Evolutionary conservation across 2,113 vertebrate species (phyloP), one percentile per base, ranked within the genome.

Genomic region (Neotoma lepida): DNA sequence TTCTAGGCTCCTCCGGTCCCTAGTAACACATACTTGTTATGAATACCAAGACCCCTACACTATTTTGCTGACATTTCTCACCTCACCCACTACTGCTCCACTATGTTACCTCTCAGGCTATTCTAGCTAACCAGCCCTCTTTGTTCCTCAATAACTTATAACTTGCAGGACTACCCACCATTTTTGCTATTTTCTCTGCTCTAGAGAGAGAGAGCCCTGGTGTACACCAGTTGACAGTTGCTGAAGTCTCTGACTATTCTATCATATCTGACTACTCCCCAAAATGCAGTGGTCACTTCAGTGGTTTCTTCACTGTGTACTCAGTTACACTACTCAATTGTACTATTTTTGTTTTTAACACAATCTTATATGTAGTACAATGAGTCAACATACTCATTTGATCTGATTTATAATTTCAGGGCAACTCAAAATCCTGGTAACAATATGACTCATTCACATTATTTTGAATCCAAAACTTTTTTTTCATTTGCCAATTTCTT

Each of bases 31-130:
- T 35, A 20, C 3, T 4, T 35, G 3, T 78, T 78, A 78, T 35
- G 17, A 22, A 22, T 54, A 54, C 1, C 18, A 78, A 35, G 35
- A 15, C 7, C 33, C 9, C 30, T 4, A 78, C 7, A 78, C 2
- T 35, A 54, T 8, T 6, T 2, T 54, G 35, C 20, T 56, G 51
- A 5, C 1, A 12, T 1, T 24, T 80, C 51, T 56, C 33, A 24
- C 1, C 15, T 80, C 33, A 4, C 1, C 2, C 33, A 56, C 5
- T n/a, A n/a, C 4, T 56, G 9, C 0, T 10, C 4, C 20, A n/a
- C 18, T 56, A 56, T 56, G 33, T 8, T 56, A 80, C 4, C 56
- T 80, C 51, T 20, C 17, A n/a, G 18, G 20, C 2, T n/a, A 9
- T 54, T 54, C 9, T 9, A 54, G 49, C 1, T 54, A 80, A 24